A percentile compares a stretch with the other conserved stretches of the same genome.
Evolutionary conservation across 1,140 invertebrate species (phyloP).

Genomic region (Hycleus cichorii): DNA sequence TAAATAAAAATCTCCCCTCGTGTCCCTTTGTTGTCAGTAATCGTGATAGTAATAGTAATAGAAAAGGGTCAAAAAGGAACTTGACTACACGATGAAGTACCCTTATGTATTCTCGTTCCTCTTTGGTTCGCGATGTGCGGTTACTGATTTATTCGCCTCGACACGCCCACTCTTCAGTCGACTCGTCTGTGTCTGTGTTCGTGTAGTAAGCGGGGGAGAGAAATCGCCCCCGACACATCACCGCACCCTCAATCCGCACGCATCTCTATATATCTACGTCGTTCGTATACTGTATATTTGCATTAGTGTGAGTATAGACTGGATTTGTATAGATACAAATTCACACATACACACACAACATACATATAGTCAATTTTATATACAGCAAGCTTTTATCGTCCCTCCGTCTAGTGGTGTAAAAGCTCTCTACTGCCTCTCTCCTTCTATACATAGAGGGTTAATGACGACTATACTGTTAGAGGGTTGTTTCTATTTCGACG

Average conservation of each 20-base stretch:
- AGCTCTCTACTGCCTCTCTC: not conserved
- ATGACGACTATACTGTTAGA: constrained; percentile 9
- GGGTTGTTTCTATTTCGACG: constrained; percentile 13
- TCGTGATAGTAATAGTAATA: no score
- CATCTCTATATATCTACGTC: not conserved
- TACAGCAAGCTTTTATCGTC: constrained; percentile 4
- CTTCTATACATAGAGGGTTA: not conserved
- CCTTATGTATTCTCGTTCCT: not conserved
- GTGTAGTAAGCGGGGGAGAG: constrained; percentile 14
- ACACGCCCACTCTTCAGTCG: constrained; percentile 31
- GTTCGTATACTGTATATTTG: no score
- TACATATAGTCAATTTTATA: not conserved
- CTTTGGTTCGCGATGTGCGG: constrained; percentile 19
- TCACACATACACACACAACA: no score
- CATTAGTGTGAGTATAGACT: no score
- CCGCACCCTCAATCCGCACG: constrained; percentile 22
- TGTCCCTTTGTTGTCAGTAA: no score
- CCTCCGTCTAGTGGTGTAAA: constrained; percentile 1
- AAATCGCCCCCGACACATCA: constrained; percentile 11
- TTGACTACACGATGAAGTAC: not conserved
- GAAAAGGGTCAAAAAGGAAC: not conserved
- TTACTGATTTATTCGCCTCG: constrained; percentile 34
- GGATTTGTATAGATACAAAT: no score
- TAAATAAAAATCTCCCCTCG: no score
- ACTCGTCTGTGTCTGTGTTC: not conserved